These are phyloP conservation scores for Stegodyphus mimosarum DNA, from an alignment of 1,140 invertebrate genomes.

Conservation along the genomic window DNA sequence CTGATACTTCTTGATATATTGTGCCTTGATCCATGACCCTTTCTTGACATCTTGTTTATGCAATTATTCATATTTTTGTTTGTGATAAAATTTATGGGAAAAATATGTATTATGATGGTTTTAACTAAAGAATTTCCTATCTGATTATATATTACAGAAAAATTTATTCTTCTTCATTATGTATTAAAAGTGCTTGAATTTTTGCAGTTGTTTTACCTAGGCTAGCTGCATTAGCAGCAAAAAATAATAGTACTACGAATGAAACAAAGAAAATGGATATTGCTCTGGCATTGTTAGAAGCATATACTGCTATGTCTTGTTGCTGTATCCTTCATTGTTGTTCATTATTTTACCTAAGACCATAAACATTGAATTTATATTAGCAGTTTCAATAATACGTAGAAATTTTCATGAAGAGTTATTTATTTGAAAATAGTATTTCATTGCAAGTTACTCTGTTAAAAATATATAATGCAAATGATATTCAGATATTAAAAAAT, in stretches of 20 bases:
- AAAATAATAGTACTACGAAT: slow-evolving; percentile 71
- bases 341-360: background rate
- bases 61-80: too few relatives aligned
- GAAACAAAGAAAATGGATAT: slow-evolving; percentile 74
- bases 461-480: too few relatives aligned
- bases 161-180: background rate
- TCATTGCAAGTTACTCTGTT: too few relatives aligned
- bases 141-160: background rate
- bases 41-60: too few relatives aligned
- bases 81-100: too few relatives aligned
- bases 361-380: too few relatives aligned
- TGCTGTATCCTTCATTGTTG: slow-evolving; percentile 70
- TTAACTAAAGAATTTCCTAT: background rate
- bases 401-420: too few relatives aligned
- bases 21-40: too few relatives aligned
- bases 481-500: too few relatives aligned
- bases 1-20: too few relatives aligned
- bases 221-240: slow-evolving; percentile 73
- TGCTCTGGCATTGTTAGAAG: slow-evolving; percentile 75
- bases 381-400: too few relatives aligned
- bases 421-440: too few relatives aligned
- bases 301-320: slow-evolving; percentile 76
- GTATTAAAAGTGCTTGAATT: slow-evolving; percentile 1
- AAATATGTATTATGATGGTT: background rate
- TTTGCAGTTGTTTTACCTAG: slow-evolving; percentile 75